Evolutionary conservation across 2,113 vertebrate species (phyloP).

Genomic region (Caloenas nicobarica): DNA sequence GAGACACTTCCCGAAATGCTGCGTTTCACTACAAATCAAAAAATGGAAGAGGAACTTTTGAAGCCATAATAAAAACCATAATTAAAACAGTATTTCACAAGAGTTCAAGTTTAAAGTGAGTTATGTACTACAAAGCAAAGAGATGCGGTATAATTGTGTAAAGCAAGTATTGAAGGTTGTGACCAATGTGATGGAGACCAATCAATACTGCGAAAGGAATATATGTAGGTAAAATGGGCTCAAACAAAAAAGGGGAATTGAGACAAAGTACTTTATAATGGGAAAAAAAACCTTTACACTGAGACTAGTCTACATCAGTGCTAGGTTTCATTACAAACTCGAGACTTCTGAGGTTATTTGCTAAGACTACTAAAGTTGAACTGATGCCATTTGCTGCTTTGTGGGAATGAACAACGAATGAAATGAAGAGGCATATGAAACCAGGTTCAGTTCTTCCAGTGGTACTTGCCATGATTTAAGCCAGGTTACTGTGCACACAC

Average conservation of each 20-base stretch:
- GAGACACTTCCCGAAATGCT: background rate
- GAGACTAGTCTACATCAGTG: background rate
- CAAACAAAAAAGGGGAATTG: background rate
- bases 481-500: background rate
- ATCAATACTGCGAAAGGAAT: accelerated
- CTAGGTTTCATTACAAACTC: background rate
- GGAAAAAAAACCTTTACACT: background rate
- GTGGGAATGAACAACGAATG: background rate
- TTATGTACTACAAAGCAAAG: background rate
- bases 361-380: background rate
- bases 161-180: background rate
- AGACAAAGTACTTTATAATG: background rate
- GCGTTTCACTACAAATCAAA: background rate
- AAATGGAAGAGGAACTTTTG: background rate
- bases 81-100: background rate
- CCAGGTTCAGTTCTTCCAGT: too few species aligned
- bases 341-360: background rate
- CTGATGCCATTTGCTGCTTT: background rate
- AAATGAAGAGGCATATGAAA: background rate
- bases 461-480: background rate
- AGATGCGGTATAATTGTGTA: accelerated
- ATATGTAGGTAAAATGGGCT: accelerated
- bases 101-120: background rate
- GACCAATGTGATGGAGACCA: background rate
- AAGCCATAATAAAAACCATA: background rate